Conservation (phyloP, 2,888 invertebrate genomes). For the Agrotis puta region DNA sequence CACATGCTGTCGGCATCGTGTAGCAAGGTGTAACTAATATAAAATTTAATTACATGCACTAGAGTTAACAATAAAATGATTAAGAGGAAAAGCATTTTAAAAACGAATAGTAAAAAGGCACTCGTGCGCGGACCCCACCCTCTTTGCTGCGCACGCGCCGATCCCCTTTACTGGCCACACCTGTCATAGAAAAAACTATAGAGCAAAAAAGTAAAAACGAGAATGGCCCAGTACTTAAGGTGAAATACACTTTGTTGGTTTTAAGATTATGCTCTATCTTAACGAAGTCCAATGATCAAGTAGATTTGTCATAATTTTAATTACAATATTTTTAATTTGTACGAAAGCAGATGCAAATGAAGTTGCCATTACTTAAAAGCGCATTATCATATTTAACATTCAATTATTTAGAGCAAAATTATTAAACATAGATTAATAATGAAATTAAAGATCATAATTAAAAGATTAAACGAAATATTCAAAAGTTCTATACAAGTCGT, state of each 20-base stretch:
- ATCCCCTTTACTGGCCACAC: constrained; percentile 68
- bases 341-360: constrained; percentile 17
- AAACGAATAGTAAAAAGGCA: constrained; percentile 59
- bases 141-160: constrained; percentile 68
- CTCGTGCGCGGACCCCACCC: constrained; percentile 62
- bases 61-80: constrained; percentile 38
- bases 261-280: background rate
- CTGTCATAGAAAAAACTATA: constrained; percentile 71
- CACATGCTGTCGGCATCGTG: constrained; percentile 41
- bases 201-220: constrained; percentile 40
- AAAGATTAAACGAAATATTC: constrained; percentile 32
- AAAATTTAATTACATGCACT: constrained; percentile 42
- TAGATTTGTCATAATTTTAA: background rate
- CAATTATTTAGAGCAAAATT: constrained; percentile 5
- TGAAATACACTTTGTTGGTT: background rate
- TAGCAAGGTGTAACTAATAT: constrained; percentile 53
- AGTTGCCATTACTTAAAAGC: background rate
- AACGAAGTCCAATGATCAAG: background rate
- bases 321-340: background rate
- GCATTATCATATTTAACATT: constrained; percentile 7
- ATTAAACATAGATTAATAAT: constrained; percentile 1
- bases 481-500: background rate
- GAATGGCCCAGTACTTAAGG: constrained; percentile 10
- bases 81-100: constrained; percentile 40
- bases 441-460: constrained; percentile 42